Evolutionary conservation across 2,113 vertebrate genomes (phyloP), one percentile per base, ranked within the genome.

Genomic region (Brienomyrus brachyistius): DNA sequence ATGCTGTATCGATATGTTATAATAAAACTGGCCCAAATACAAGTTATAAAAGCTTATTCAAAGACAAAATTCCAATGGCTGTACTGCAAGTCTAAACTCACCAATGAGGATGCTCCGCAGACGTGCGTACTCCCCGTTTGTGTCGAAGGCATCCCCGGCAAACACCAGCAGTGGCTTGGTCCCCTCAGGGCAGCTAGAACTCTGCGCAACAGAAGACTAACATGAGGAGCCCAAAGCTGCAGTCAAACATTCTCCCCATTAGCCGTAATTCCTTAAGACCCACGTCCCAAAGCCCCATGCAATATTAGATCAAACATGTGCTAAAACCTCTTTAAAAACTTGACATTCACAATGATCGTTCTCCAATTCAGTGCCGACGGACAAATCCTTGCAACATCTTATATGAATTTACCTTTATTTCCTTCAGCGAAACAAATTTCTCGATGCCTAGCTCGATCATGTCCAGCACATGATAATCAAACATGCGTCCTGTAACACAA

Each of bases 401-500:
- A 90, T 40, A 8, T 83, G 17, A 88, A 10, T 91, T 96, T 96
- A 99, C 98, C 97, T 99, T 99, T 82, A 99, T 94, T 4, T 98
- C 97, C 87, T 95, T 97, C 1, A 99, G 94, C 19, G 97, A 96
- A 17, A 96, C 93, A 88, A 95, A 99, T 48, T 97, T 99, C 93
- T 99, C 98, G 56, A 99, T 87, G 1, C 98, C 98, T 9, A 99
- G 94, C 93, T 99, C 98, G 91, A 99, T 95, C 98, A 99, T 99
- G 91, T 99, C 98, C 5, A 99, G 95, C 47, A 99, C 95, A 0
- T 99, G 98, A 91, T 97, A 98, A 94, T 99, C 98, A 95, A 98
- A 99, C 95, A 99, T 96, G 52, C 98, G 98, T 90, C 98, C 98
- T 99, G 93, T 23, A 92, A 87, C 59, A 87, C 40, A 90, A 92